These are phyloP conservation scores for Gonatopus flavifemur DNA, from an alignment of 1,140 invertebrate species.

Conservation along the genomic window DNA sequence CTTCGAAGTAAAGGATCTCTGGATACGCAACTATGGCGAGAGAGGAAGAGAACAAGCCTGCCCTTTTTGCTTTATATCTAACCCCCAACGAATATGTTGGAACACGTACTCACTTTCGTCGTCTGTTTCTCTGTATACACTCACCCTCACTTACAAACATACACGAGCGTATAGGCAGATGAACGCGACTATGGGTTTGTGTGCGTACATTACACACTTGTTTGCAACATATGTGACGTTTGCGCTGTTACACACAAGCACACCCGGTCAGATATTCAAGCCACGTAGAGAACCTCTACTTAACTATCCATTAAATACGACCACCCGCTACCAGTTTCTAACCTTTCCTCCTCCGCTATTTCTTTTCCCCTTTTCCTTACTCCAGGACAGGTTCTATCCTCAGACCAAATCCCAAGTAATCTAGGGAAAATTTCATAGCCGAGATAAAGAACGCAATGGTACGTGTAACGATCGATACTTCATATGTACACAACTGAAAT, in stretches of 20 bases:
- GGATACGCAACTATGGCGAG: too few relatives aligned
- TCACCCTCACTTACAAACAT: conserved; percentile 19
- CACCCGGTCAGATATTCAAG: conserved; percentile 36
- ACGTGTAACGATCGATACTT: conserved; percentile 26
- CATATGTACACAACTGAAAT: conserved; percentile 8
- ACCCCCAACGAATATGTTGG: conserved; percentile 9
- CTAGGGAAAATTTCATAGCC: conserved; percentile 32
- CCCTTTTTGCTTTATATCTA: too few relatives aligned
- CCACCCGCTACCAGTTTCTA: conserved; percentile 15
- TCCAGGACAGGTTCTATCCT: too few relatives aligned
- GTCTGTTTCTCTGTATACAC: conserved; percentile 13
- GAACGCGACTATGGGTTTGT: conserved; percentile 12
- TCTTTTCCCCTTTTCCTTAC: too few relatives aligned
- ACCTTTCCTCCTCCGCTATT: too few relatives aligned
- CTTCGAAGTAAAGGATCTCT: too few relatives aligned
- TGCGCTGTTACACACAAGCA: too few relatives aligned
- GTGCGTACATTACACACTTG: conserved; percentile 15
- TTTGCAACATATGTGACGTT: conserved; percentile 35
- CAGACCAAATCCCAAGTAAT: conserved; percentile 30
- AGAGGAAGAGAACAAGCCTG: too few relatives aligned
- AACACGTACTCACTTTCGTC: conserved; percentile 11
- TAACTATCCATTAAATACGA: conserved; percentile 56
- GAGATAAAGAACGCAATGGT: conserved; percentile 21
- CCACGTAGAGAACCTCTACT: conserved; percentile 51
- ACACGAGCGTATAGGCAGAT: conserved; percentile 3